Evolutionary conservation across 1,140 invertebrate species (phyloP), one percentile per base, ranked within the genome.

Genomic region (Cherax destructor): DNA sequence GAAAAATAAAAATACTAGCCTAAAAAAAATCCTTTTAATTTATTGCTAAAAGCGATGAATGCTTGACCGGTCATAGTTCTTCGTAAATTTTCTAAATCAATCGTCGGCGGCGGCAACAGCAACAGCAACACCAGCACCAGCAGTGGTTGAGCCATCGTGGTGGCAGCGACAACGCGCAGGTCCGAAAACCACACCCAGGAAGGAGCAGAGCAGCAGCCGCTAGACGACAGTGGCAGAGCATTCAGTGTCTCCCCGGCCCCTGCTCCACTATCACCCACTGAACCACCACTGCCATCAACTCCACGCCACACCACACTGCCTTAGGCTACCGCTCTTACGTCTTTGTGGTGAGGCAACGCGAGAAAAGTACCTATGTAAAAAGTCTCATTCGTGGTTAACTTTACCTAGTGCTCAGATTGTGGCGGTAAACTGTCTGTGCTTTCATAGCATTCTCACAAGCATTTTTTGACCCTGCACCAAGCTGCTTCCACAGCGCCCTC

Each of bases 161-260:
- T 41, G 30, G 30, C 30, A 74, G 50, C 41, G 11, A 41, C 65
- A 85, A 52, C 49, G 83, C 83, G 89, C 89, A 85, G 74, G 76
- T 74, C 72, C 83, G 47, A 59, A 49, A 90, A 91, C 89, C 89
- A 91, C 89, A 91, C 89, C 89, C 89, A 85, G 89, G 83, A 59
- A 80, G 86, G 50, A 50, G 24, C 11, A 21, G 50, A 78, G 85
- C 52, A 56, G 65, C 16, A n/a, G 59, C 56, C 41, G 24, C 65
- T 30, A 10, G 52, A 61, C 52, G 30, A 79, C 59, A 50, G n/a
- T 21, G 69, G 77, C 78, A 80, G 76, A 77, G 61, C 69, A 91
- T 74, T 41, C 76, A 91, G 89, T 85, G 83, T 85, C 59, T 21
- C 7, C 74, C 83, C 59, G 83, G 89, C 24, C 61, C 89, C 76